Conservation (phyloP, 2,797 vertebrate species). For the Neosilurus hyrtlii region DNA sequence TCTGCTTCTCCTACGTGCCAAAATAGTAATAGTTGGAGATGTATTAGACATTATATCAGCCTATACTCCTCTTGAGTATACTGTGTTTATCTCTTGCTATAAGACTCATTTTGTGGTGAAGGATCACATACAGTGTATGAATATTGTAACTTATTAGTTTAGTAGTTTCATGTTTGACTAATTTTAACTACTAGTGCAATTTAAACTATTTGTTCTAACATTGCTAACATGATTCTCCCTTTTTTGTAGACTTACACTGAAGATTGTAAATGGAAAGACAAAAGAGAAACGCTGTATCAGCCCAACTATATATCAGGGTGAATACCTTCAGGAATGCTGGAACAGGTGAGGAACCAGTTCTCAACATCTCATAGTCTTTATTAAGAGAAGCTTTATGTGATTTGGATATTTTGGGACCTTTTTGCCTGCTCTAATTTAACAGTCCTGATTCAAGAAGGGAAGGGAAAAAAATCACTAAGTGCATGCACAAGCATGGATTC, state of each 20-base stretch:
- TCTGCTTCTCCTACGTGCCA: no score
- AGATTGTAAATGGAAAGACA: neutral
- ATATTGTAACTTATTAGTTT: neutral
- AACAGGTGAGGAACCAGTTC: slow-evolving; percentile 57
- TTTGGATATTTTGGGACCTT: neutral
- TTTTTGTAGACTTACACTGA: slow-evolving; percentile 64
- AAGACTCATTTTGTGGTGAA: no score
- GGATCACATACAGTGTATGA: no score
- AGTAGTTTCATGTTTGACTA: neutral
- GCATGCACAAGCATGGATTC: neutral
- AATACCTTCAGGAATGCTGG: slow-evolving; percentile 67
- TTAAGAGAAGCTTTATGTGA: neutral
- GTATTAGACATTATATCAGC: neutral
- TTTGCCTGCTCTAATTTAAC: neutral
- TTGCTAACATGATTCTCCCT: slow-evolving; percentile 17
- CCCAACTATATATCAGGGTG: slow-evolving; percentile 49
- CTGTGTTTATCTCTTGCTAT: neutral
- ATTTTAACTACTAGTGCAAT: neutral
- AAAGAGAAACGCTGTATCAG: slow-evolving; percentile 59
- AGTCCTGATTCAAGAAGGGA: neutral
- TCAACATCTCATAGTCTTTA: neutral
- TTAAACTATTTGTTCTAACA: neutral
- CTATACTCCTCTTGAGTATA: neutral
- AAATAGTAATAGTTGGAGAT: neutral
- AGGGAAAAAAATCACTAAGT: neutral